Conservation (phyloP, 2,113 vertebrate genomes). For the Alethe castanea region DNA sequence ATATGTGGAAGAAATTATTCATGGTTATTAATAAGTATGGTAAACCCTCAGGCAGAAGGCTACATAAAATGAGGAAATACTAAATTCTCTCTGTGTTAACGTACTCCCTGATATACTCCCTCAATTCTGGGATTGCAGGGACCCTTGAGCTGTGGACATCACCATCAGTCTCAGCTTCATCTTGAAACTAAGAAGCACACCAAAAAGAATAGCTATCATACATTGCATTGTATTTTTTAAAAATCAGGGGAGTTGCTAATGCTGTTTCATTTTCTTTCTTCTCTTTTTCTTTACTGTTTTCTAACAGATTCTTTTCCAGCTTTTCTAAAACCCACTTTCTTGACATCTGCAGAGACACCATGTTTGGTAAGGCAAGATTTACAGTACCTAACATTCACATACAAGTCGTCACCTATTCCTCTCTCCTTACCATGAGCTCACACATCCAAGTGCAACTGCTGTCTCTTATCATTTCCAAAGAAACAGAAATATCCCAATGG, state of each 20-base stretch:
- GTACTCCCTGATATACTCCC: neutral
- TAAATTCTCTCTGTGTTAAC: neutral
- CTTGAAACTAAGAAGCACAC: neutral
- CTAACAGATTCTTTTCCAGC: neutral
- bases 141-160: neutral
- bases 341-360: neutral
- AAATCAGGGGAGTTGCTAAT: neutral
- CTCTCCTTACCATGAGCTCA: neutral
- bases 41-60: neutral
- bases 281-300: neutral
- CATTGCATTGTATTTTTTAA: neutral
- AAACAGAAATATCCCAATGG: neutral
- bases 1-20: neutral
- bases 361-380: neutral
- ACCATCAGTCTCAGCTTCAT: neutral
- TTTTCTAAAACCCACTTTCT: neutral
- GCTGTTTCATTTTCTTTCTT: neutral
- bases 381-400: neutral
- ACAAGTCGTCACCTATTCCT: neutral
- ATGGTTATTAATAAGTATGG: neutral
- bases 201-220: neutral
- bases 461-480: neutral
- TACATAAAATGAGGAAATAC: neutral
- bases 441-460: accelerated
- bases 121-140: neutral